These are phyloP conservation scores for Pandion haliaetus DNA, from an alignment of 2,113 vertebrate genomes.

Conservation along the genomic window DNA sequence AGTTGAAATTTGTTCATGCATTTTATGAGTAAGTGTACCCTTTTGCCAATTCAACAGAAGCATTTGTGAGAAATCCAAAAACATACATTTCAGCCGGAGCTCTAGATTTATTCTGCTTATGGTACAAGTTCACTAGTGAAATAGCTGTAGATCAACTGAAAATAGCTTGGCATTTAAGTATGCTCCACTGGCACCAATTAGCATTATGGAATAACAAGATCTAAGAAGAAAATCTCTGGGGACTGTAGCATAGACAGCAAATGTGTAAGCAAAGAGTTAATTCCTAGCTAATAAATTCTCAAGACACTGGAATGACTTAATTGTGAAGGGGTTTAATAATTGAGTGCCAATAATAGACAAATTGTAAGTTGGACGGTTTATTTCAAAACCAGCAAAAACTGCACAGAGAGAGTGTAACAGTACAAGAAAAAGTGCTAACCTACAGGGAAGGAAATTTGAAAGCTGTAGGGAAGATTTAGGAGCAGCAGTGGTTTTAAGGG, in stretches of 20 bases:
- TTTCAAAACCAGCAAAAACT: conserved; percentile 6
- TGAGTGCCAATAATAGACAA: conserved; percentile 1
- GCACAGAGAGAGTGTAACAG: neutral
- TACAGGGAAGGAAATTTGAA: conserved; percentile 9
- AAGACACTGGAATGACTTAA: conserved; percentile 6
- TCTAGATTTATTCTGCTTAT: neutral
- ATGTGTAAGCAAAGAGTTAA: conserved; percentile 54
- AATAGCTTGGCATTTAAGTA: conserved; percentile 50
- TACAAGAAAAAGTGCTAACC: neutral
- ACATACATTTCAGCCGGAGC: neutral
- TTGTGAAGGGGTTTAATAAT: conserved; percentile 15
- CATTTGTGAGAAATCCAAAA: conserved; percentile 45
- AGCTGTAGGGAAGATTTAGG: conserved; percentile 29
- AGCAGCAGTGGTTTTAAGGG: neutral
- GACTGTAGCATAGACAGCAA: neutral
- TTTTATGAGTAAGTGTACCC: neutral
- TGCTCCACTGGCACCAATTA: conserved; percentile 27
- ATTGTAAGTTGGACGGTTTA: neutral
- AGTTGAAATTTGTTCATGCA: conserved; percentile 40
- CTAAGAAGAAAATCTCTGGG: neutral
- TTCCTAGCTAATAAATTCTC: conserved; percentile 19
- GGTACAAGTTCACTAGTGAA: conserved; percentile 40
- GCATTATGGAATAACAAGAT: conserved; percentile 8
- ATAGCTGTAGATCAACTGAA: conserved; percentile 26
- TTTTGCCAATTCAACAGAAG: conserved; percentile 49